Evolutionary conservation across 2,113 vertebrate genomes (phyloP).

Genomic region (Chaenogobius annularis): DNA sequence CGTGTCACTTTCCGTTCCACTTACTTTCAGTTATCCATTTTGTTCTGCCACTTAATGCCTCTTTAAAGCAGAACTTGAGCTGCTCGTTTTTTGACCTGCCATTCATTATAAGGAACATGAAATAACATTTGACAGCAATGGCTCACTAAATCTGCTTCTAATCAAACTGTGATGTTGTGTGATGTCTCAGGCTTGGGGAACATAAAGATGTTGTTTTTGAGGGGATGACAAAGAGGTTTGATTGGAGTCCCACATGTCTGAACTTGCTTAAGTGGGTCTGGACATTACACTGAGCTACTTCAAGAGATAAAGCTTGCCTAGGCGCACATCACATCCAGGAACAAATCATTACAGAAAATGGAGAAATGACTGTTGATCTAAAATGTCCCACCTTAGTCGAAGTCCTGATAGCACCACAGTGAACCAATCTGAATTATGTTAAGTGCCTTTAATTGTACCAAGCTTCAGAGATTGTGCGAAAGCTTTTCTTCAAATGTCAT

Average conservation of each 20-base stretch:
- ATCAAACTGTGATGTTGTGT: neutral
- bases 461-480: neutral
- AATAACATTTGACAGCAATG: slow-evolving; percentile 11
- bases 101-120: slow-evolving; percentile 6
- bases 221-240: neutral
- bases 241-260: slow-evolving; percentile 1
- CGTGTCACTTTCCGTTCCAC: slow-evolving; percentile 5
- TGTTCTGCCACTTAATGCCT: slow-evolving; percentile 5
- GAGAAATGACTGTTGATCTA: neutral
- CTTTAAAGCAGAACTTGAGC: slow-evolving; percentile 11
- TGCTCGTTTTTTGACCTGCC: neutral
- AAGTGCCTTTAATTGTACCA: slow-evolving; percentile 1
- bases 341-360: neutral
- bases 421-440: neutral
- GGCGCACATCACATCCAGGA: neutral
- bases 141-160: neutral
- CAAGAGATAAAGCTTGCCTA: neutral
- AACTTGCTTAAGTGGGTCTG: neutral
- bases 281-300: neutral
- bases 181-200: neutral
- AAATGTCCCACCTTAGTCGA: neutral
- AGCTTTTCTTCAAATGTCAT: neutral
- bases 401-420: neutral
- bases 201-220: neutral
- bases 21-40: slow-evolving; percentile 2